These are phyloP conservation scores for Colaptes auratus DNA, from an alignment of 2,113 vertebrate genomes.

Conservation along the genomic window DNA sequence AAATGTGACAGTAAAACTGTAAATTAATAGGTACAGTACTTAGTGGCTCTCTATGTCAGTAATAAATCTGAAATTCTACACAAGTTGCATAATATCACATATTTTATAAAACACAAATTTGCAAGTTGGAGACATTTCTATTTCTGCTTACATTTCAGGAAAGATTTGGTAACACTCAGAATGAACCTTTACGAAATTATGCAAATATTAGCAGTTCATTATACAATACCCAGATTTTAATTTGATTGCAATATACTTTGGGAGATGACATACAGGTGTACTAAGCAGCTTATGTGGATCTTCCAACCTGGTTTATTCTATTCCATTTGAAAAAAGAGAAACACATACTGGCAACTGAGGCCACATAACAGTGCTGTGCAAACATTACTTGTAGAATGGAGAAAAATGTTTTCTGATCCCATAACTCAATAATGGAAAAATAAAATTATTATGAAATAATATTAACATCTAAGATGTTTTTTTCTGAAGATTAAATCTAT, in stretches of 20 bases:
- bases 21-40: slow-evolving; percentile 23
- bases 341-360: background rate
- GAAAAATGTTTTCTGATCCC: too few species aligned
- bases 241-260: background rate
- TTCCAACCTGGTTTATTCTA: too few species aligned
- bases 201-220: background rate
- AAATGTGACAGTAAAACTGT: slow-evolving; percentile 49
- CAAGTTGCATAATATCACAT: background rate
- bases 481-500: background rate
- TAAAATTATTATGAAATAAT: background rate
- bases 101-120: background rate
- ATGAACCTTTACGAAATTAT: background rate
- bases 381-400: too few species aligned
- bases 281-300: background rate
- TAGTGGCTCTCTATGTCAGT: background rate
- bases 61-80: background rate
- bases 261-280: background rate
- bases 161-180: background rate
- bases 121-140: background rate
- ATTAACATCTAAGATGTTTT: background rate
- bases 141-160: background rate
- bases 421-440: background rate
- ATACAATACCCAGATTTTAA: background rate
- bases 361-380: background rate
- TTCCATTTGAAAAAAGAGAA: background rate